Percentiles rank a stretch among this genome's conserved stretches.
phyloP scores from a whole-genome alignment of 1,140 invertebrate genomes.

The Monomorium pharaonis region DNA sequence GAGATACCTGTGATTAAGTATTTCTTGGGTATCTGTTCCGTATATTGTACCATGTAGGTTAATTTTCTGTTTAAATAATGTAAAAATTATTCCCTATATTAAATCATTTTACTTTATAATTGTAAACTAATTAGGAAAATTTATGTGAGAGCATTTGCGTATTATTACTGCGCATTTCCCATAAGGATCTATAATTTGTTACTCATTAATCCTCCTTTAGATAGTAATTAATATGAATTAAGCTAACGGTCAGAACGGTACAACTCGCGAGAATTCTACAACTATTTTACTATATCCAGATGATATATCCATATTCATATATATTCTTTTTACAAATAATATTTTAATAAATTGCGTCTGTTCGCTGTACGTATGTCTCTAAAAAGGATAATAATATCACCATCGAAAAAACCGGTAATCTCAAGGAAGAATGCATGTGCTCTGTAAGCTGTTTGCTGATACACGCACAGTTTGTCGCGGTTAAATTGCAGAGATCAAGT shows the following conservation, averaged over 20 bases:
- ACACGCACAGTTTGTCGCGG: neutral
- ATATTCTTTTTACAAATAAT: neutral
- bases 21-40: too few species aligned
- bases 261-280: neutral
- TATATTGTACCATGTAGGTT: neutral
- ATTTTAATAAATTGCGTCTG: conserved; percentile 26
- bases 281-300: conserved; percentile 8
- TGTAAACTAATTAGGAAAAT: neutral
- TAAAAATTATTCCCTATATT: neutral
- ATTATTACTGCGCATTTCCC: neutral
- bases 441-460: neutral
- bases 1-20: too few species aligned
- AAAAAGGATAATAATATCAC: conserved; percentile 12
- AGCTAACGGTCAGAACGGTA: neutral
- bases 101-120: neutral
- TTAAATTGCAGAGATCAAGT: neutral
- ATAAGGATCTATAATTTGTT: neutral
- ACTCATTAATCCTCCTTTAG: conserved; percentile 1
- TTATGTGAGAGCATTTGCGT: neutral
- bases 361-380: neutral
- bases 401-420: conserved; percentile 28
- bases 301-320: too few species aligned
- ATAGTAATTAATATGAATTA: conserved; percentile 31
- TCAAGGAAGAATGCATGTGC: conserved; percentile 37
- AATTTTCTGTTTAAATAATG: neutral